Percentiles rank a stretch among this genome's conserved stretches.
These are phyloP conservation scores for Sinocyclocheilus rhinocerous DNA, from an alignment of 2,113 vertebrate genomes.

Conservation along the genomic window DNA sequence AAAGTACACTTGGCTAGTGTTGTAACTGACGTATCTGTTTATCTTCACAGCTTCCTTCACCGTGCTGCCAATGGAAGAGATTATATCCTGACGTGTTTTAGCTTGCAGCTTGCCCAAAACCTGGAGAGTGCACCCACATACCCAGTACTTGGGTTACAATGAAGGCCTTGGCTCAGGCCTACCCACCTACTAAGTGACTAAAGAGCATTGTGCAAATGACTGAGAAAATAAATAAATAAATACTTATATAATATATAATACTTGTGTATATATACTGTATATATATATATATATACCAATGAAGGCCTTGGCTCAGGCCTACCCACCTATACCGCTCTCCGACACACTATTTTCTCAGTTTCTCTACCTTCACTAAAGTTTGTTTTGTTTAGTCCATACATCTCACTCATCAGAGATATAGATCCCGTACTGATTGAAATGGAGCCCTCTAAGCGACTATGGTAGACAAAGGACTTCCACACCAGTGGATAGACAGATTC, in stretches of 20 bases:
- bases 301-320: conserved; percentile 24
- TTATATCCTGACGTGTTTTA: conserved; percentile 64
- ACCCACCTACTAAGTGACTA: too few relatives aligned
- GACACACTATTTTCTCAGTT: background rate
- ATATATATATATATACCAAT: too few relatives aligned
- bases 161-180: conserved; percentile 24
- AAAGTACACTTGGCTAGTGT: conserved; percentile 53
- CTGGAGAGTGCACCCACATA: conserved; percentile 31
- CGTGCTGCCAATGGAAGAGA: conserved; percentile 57
- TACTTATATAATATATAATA: too few relatives aligned
- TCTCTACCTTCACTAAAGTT: background rate
- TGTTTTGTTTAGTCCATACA: conserved; percentile 37
- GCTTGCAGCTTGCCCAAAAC: conserved; percentile 54
- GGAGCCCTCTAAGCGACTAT: conserved; percentile 5
- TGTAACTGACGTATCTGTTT: conserved; percentile 59
- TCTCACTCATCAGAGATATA: conserved; percentile 48
- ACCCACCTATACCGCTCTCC: background rate
- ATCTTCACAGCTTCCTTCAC: conserved; percentile 57
- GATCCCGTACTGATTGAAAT: conserved; percentile 22
- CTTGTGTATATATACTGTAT: too few relatives aligned
- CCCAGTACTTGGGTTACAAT: conserved; percentile 29
- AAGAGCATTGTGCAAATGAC: too few relatives aligned
- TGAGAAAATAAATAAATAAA: too few relatives aligned
- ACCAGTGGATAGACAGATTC: conserved; percentile 26
- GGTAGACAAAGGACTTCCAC: conserved; percentile 6